Conservation (phyloP, 2,888 invertebrate genomes). For the Plebejus argus region DNA sequence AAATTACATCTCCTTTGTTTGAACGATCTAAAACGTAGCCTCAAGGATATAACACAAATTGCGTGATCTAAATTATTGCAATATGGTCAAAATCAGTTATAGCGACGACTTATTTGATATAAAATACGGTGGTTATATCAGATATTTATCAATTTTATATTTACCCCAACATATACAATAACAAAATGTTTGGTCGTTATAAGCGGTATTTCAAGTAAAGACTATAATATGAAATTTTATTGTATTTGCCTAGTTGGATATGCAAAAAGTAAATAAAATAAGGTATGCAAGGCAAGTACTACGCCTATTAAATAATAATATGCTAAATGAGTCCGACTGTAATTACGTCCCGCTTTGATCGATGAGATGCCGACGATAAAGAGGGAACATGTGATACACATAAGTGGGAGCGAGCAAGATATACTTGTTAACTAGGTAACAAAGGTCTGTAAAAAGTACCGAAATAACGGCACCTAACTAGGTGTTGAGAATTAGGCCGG, state of each 20-base stretch:
- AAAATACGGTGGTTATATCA: background rate
- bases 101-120: background rate
- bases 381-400: background rate
- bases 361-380: slow-evolving; percentile 2
- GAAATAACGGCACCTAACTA: slow-evolving; percentile 26
- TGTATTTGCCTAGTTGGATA: background rate
- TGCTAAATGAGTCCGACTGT: background rate
- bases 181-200: background rate
- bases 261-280: background rate
- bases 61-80: background rate
- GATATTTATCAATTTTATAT: background rate
- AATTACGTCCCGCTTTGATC: slow-evolving; percentile 4
- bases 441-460: slow-evolving; percentile 24
- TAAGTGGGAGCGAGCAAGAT: background rate
- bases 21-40: background rate
- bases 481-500: slow-evolving; percentile 12
- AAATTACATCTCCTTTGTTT: background rate
- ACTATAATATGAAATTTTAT: too few species aligned
- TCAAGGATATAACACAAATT: background rate
- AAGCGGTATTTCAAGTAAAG: background rate
- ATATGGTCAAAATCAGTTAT: background rate
- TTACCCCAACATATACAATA: background rate
- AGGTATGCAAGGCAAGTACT: background rate
- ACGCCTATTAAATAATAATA: background rate
- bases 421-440: slow-evolving; percentile 7